Base-by-base conservation (phyloP, 2,888 invertebrate genomes). In the Spilosoma lubricipeda region DNA sequence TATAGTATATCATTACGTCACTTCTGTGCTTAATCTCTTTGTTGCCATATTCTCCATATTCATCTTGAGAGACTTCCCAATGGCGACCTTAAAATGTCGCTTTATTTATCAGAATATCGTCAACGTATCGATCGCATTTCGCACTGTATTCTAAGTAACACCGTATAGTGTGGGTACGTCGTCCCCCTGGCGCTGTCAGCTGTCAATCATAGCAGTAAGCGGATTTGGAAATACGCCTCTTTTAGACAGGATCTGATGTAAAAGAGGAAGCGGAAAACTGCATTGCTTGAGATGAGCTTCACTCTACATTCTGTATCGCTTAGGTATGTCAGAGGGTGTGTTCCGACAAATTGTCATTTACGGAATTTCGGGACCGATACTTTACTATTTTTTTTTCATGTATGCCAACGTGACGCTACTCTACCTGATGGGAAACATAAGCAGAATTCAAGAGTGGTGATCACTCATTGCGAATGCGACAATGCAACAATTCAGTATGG, bases 201-300 rank as follows among this genome's bases (percentile, higher is more conserved):
- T 90, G 92, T 92, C 93, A 92, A 88, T 92, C 93, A 90, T 77
- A 81, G 72, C 80, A 72, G 86, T 90, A 90, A 89, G 89, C 90
- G 91, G 93, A 93, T 93, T 93, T 91, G 85, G 77, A 30, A 27
- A 30, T 63, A 77, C 86, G 85, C 87, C 86, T 83, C 80, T 82
- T 84, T 68, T 72, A 45, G 65, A 56, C 52, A 48, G 67, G 78
- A 77, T 36, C 1, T 64, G 33, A 79, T 73, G 7, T 9, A 72
- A n/a, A n/a, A 76, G 70, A 70, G 18, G 23, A 3, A 72, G 75
- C 77, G 75, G 13, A 7, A 15, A 36, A 33, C 11, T 69, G 15
- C 39, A 18, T 18, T 48, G 4, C 30, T 9, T n/a, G 9, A 56
- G n/a, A 9, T 56, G 52, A 2, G n/a, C 23, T 56, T 9, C 9